Conservation (phyloP, 2,888 invertebrate genomes). For the Drosophila paucipuncta region DNA sequence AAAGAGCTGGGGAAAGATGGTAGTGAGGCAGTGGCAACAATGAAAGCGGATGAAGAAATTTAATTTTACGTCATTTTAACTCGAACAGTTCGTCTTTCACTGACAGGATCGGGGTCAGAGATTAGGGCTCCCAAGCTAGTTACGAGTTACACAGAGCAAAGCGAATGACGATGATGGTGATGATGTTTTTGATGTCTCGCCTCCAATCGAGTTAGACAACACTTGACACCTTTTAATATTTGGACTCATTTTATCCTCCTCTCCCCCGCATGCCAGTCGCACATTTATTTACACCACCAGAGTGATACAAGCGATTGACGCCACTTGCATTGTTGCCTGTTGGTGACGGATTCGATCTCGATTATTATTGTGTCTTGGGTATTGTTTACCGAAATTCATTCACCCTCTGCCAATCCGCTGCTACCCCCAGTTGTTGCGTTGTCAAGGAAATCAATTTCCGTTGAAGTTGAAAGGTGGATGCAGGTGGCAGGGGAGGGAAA, state of each 20-base stretch:
- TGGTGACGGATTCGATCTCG: constrained; percentile 74
- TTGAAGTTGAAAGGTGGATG: constrained; percentile 36
- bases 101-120: constrained; percentile 20
- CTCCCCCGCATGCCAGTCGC: constrained; percentile 23
- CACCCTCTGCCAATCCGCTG: constrained; percentile 7
- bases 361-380: constrained; percentile 70
- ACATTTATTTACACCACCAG: constrained; percentile 28
- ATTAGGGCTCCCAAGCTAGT: constrained; percentile 41
- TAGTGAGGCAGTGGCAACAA: constrained; percentile 36
- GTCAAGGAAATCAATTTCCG: constrained; percentile 74
- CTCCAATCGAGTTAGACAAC: constrained; percentile 54
- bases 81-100: constrained; percentile 61
- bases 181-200: constrained; percentile 30
- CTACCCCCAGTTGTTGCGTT: constrained; percentile 1
- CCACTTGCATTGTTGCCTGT: constrained; percentile 58
- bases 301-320: constrained; percentile 43
- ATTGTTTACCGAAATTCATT: constrained; percentile 65
- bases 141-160: constrained; percentile 32
- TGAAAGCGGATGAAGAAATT: constrained; percentile 81
- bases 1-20: not conserved
- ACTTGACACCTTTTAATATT: constrained; percentile 74
- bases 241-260: constrained; percentile 9
- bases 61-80: constrained; percentile 82
- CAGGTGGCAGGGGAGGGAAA: not conserved
- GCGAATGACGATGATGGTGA: constrained; percentile 23